These are phyloP conservation scores for Ganaspis sp. DNA, from an alignment of 1,140 invertebrate genomes.

Conservation along the genomic window DNA sequence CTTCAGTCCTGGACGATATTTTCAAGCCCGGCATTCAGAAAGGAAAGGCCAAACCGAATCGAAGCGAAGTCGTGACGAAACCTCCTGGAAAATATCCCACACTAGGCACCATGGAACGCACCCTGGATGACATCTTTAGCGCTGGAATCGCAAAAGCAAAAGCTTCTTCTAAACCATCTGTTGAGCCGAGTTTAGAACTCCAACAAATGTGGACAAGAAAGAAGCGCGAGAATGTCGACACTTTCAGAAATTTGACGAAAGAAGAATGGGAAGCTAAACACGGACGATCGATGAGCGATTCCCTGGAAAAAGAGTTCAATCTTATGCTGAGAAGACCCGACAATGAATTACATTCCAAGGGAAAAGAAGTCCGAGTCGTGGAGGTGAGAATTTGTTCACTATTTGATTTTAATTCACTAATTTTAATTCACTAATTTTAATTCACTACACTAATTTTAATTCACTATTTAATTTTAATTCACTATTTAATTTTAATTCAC, in stretches of 20 bases:
- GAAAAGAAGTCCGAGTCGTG: neutral
- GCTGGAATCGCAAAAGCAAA: conserved; percentile 63
- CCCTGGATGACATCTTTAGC: conserved; percentile 64
- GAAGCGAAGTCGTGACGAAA: neutral
- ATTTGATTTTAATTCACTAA: no score
- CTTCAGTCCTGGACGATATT: conserved; percentile 57
- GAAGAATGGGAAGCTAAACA: conserved; percentile 73
- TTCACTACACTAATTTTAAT: no score
- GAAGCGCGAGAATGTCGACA: conserved; percentile 60
- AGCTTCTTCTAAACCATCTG: conserved; percentile 43
- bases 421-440: no score
- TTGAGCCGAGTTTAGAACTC: conserved; percentile 31
- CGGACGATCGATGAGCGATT: conserved; percentile 47
- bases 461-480: no score
- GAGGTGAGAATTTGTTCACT: no score
- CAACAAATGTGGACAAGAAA: conserved; percentile 59
- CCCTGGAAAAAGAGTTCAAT: conserved; percentile 32
- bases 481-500: no score
- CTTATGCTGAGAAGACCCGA: neutral
- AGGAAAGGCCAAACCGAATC: conserved; percentile 34
- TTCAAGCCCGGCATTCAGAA: conserved; percentile 58
- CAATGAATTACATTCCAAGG: conserved; percentile 1
- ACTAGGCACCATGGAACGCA: neutral
- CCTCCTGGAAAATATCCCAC: conserved; percentile 3
- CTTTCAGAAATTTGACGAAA: conserved; percentile 70